phyloP scores from a whole-genome alignment of 2,113 vertebrate genomes.

The Hiodon tergisus region DNA sequence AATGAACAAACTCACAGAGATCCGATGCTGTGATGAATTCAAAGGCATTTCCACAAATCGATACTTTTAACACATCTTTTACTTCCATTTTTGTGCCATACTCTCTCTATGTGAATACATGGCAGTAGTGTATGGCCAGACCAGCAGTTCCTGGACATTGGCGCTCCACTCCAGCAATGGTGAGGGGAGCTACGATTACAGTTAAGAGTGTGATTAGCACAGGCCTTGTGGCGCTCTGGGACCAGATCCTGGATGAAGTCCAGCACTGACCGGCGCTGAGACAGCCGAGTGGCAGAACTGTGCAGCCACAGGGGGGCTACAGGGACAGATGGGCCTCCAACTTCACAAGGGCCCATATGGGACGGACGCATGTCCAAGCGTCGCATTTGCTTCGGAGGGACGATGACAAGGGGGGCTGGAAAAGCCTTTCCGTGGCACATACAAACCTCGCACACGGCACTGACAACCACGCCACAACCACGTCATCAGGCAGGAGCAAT shows the following conservation, averaged over 20 bases:
- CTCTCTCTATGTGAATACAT: neutral
- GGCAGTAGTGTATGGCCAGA: constrained; percentile 4
- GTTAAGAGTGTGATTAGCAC: constrained; percentile 3
- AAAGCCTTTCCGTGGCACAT: neutral
- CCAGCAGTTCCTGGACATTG: neutral
- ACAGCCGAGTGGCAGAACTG: neutral
- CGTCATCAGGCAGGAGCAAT: neutral
- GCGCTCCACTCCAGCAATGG: neutral
- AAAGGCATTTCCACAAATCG: neutral
- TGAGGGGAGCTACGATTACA: constrained; percentile 3
- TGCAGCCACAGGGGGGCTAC: neutral
- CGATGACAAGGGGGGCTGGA: neutral
- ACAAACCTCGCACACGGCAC: neutral
- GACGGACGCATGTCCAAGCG: neutral
- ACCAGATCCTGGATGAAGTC: neutral
- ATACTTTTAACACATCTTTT: neutral
- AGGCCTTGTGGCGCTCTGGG: neutral
- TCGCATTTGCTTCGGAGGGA: neutral
- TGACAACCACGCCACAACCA: neutral
- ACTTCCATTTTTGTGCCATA: neutral
- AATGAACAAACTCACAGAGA: neutral
- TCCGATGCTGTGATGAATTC: neutral
- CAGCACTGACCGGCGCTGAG: neutral
- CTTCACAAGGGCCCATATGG: constrained; percentile 13
- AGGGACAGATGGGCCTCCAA: constrained; percentile 10